Percentiles rank a stretch among this genome's conserved stretches.
phyloP scores from a whole-genome alignment of 1,140 invertebrate species.

The Plodia interpunctella region DNA sequence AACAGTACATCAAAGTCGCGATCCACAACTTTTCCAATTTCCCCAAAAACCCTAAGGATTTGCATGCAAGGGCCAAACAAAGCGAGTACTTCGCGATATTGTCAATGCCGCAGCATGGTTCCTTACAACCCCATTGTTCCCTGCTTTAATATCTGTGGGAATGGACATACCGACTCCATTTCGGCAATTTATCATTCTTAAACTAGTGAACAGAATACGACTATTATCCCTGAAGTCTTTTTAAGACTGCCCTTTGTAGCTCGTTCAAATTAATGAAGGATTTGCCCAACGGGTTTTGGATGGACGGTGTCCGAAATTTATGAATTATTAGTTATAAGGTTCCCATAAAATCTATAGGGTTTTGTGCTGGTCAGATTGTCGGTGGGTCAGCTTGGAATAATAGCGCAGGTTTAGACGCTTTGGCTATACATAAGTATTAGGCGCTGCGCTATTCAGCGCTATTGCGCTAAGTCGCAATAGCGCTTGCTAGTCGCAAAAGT shows the following conservation, averaged over 20 bases:
- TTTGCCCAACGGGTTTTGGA: constrained; percentile 40
- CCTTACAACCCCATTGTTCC: constrained; percentile 54
- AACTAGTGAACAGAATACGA: constrained; percentile 53
- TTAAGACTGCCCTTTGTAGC: constrained; percentile 46
- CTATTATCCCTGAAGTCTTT: constrained; percentile 54
- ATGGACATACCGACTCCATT: constrained; percentile 73
- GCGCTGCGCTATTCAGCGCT: no score
- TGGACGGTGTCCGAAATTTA: constrained; percentile 47
- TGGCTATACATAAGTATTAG: no score
- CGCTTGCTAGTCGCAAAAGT: no score
- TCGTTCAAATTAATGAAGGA: constrained; percentile 45
- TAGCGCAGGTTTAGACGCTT: not conserved
- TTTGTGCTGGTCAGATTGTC: not conserved
- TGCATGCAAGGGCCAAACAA: constrained; percentile 55
- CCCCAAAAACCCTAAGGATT: constrained; percentile 61
- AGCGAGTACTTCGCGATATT: constrained; percentile 54
- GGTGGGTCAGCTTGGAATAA: not conserved
- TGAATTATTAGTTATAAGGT: constrained; percentile 56
- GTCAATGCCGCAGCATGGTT: constrained; percentile 64
- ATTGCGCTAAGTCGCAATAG: no score
- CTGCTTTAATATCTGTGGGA: constrained; percentile 75
- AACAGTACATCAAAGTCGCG: constrained; percentile 55
- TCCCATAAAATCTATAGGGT: constrained; percentile 37
- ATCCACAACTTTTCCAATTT: constrained; percentile 66
- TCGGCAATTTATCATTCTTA: constrained; percentile 75